Evolutionary conservation across 92 coral and sea anemone genomes (phyloP), one percentile per base, ranked within the genome.

Genomic region (Ricordea florida): DNA sequence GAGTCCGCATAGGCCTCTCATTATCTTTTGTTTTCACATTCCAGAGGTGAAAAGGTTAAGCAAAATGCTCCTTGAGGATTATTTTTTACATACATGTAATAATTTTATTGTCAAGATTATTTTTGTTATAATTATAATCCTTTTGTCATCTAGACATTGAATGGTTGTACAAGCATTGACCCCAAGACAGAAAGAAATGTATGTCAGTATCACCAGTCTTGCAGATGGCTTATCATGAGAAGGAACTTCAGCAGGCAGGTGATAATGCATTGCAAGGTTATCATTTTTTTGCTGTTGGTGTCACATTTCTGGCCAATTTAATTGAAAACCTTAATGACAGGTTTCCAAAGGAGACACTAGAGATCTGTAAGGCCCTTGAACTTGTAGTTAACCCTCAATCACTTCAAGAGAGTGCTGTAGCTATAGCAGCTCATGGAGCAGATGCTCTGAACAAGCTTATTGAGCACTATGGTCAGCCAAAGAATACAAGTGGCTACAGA

Each of bases 81-180:
- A n/a, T n/a, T n/a, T n/a, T n/a, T n/a, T n/a, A n/a, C n/a, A n/a
- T n/a, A n/a, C n/a, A n/a, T n/a, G n/a, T n/a, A n/a, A n/a, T n/a
- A n/a, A n/a, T n/a, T n/a, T n/a, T n/a, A n/a, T n/a, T n/a, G n/a
- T n/a, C n/a, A n/a, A n/a, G n/a, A n/a, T n/a, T n/a, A n/a, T n/a
- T n/a, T n/a, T n/a, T n/a, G n/a, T n/a, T n/a, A n/a, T n/a, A n/a
- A n/a, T n/a, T n/a, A n/a, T n/a, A n/a, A n/a, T 47, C 24, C 24
- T 47, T 47, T 47, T 24, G 18, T 47, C 25, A 47, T 47, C 55
- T 28, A 47, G 55, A 28, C 55, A 47, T 47, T 47, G 26, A 62
- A 62, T 62, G 69, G 52, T 28, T 62, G 69, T 62, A 62, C 69
- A 62, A 62, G 69, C 38, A 45, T 62, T 37, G 69, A 62, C 55